A percentile compares a stretch with the other conserved stretches of the same genome.
Conservation (phyloP, 2,797 vertebrate species). For the Dryobates pubescens region DNA sequence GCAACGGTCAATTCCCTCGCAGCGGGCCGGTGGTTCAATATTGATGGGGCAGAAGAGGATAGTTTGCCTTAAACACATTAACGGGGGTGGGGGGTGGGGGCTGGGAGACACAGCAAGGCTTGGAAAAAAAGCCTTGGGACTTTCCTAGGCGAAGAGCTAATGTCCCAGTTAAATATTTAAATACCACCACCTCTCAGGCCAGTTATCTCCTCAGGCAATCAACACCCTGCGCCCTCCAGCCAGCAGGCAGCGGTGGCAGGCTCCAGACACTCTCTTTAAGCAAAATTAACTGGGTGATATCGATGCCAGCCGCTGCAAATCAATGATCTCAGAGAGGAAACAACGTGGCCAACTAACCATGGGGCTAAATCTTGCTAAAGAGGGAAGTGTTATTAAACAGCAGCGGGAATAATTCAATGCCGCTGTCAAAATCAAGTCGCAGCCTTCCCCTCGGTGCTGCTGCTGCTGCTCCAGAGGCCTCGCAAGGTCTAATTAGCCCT, state of each 20-base stretch:
- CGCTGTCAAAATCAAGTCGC: slow-evolving; percentile 29
- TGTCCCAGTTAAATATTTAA: slow-evolving; percentile 59
- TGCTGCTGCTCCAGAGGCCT: background rate
- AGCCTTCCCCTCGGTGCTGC: background rate
- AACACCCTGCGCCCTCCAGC: background rate
- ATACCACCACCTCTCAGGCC: slow-evolving; percentile 3
- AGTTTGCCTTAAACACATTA: slow-evolving; percentile 47
- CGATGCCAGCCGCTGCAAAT: background rate
- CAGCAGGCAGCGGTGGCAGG: background rate
- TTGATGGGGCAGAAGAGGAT: slow-evolving; percentile 26
- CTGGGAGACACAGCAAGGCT: background rate
- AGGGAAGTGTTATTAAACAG: background rate
- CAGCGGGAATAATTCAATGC: background rate
- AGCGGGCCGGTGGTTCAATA: slow-evolving; percentile 42
- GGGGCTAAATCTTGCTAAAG: background rate
- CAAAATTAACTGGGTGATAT: slow-evolving; percentile 13
- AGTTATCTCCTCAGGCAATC: slow-evolving; percentile 40
- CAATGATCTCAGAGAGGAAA: slow-evolving; percentile 14
- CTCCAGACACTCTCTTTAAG: background rate
- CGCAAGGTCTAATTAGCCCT: background rate
- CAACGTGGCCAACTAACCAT: background rate
- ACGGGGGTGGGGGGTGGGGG: background rate
- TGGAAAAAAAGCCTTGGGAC: slow-evolving; percentile 24
- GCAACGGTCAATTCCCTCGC: slow-evolving; percentile 75
- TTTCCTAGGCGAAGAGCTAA: slow-evolving; percentile 37